Conservation (phyloP, 2,113 vertebrate genomes). For the Trogon melanurus region DNA sequence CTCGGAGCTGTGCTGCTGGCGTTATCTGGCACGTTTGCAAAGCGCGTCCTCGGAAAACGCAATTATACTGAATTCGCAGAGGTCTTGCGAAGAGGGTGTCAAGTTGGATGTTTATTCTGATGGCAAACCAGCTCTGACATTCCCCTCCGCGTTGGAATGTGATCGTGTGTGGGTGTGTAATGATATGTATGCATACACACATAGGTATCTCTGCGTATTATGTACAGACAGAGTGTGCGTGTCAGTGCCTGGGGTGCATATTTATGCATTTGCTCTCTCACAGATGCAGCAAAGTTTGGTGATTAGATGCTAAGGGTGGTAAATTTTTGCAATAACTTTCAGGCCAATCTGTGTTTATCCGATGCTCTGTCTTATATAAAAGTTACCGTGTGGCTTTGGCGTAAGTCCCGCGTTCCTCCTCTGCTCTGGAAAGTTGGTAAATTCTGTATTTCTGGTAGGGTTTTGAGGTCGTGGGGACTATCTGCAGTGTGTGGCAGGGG, state of each 20-base stretch:
- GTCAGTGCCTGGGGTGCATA: neutral
- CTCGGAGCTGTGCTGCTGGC: conserved; percentile 34
- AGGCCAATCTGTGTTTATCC: neutral
- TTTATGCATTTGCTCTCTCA: neutral
- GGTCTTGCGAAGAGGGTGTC: conserved; percentile 29
- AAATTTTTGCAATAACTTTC: neutral
- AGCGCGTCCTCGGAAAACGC: neutral
- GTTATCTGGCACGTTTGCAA: conserved; percentile 21
- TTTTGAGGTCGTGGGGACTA: neutral
- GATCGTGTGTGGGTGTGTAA: neutral
- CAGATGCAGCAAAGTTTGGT: neutral
- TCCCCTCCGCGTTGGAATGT: neutral
- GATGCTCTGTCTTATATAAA: neutral
- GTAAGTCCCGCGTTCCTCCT: neutral
- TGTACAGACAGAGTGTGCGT: neutral
- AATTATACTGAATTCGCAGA: conserved; percentile 43
- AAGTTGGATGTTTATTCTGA: neutral
- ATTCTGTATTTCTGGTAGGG: neutral
- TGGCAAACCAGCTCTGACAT: neutral
- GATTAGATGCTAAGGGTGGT: neutral
- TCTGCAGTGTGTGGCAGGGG: neutral
- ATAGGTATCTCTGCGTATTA: neutral
- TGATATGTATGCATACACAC: neutral
- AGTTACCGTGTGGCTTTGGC: neutral
- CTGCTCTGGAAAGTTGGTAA: neutral